These are phyloP conservation scores for Ascidia mentula DNA, from an alignment of 23 tunicate genomes.

Conservation along the genomic window DNA sequence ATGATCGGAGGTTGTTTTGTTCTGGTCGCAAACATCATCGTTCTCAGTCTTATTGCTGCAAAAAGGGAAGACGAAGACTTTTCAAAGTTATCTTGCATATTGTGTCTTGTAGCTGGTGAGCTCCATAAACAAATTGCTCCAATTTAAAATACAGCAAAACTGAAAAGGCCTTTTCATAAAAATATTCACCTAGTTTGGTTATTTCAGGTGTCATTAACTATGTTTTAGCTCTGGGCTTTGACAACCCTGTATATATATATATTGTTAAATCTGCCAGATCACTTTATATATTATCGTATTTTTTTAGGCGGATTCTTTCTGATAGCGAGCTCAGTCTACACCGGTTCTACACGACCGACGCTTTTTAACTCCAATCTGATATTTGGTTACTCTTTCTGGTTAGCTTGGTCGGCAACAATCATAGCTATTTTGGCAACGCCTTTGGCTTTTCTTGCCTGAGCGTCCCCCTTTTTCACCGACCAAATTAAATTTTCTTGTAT, in stretches of 20 bases:
- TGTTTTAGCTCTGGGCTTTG: too few relatives aligned
- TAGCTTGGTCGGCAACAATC: background rate
- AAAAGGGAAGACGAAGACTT: background rate
- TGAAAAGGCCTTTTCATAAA: too few relatives aligned
- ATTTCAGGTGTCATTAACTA: too few relatives aligned
- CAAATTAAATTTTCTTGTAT: too few relatives aligned
- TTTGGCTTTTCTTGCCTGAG: background rate
- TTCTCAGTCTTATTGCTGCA: background rate
- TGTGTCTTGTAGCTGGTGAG: background rate
- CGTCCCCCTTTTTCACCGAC: too few relatives aligned
- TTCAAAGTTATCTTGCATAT: background rate
- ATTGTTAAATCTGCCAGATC: background rate
- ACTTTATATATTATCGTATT: too few relatives aligned
- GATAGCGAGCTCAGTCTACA: background rate
- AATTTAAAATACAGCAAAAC: too few relatives aligned
- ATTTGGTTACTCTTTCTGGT: background rate
- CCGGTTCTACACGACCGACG: background rate
- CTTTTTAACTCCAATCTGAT: background rate
- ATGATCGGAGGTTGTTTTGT: background rate
- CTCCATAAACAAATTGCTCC: too few relatives aligned
- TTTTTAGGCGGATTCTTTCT: background rate
- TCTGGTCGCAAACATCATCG: background rate
- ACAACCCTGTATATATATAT: too few relatives aligned
- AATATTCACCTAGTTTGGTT: too few relatives aligned
- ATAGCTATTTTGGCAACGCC: background rate